phyloP scores from a whole-genome alignment of 53 echinoderm and acorn worm species.

The Holothuria leucospilota region DNA sequence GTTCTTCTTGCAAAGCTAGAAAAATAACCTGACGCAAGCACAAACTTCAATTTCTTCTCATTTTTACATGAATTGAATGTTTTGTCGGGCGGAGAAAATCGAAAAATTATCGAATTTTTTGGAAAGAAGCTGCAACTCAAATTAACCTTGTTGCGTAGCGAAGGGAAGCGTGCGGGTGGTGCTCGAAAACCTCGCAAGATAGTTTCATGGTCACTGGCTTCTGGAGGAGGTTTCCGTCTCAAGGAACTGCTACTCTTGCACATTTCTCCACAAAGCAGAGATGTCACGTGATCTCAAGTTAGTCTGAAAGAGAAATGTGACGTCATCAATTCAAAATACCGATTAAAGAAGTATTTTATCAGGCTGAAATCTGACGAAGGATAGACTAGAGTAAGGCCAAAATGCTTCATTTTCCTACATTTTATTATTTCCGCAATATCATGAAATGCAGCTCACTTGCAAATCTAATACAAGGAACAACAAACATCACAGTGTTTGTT shows the following conservation, averaged over 20 bases:
- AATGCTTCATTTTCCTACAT: too few species aligned
- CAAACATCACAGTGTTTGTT: too few species aligned
- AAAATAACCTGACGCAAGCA: slow-evolving; percentile 39
- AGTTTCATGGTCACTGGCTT: slow-evolving; percentile 34
- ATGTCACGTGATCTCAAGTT: too few species aligned
- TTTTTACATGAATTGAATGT: slow-evolving; percentile 44
- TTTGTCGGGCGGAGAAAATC: slow-evolving; percentile 49
- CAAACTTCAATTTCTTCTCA: slow-evolving; percentile 32
- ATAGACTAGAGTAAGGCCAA: too few species aligned
- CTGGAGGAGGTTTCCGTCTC: slow-evolving; percentile 21
- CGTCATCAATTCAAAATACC: too few species aligned
- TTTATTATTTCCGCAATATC: too few species aligned
- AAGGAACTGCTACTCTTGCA: slow-evolving; percentile 10
- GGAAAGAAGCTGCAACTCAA: slow-evolving; percentile 23
- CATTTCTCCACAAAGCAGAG: too few species aligned
- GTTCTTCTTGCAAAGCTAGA: slow-evolving; percentile 29
- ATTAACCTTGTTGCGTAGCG: slow-evolving; percentile 19
- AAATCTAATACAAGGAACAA: too few species aligned
- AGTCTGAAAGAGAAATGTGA: too few species aligned
- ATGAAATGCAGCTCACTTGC: too few species aligned
- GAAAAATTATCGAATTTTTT: slow-evolving; percentile 40
- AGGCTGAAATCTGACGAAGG: too few species aligned
- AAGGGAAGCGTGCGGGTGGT: slow-evolving; percentile 25
- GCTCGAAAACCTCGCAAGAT: neutral
- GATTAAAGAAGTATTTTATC: too few species aligned